Percentiles rank a stretch among this genome's conserved stretches.
phyloP scores from a whole-genome alignment of 2,113 vertebrate genomes.

The Seriola quinqueradiata region DNA sequence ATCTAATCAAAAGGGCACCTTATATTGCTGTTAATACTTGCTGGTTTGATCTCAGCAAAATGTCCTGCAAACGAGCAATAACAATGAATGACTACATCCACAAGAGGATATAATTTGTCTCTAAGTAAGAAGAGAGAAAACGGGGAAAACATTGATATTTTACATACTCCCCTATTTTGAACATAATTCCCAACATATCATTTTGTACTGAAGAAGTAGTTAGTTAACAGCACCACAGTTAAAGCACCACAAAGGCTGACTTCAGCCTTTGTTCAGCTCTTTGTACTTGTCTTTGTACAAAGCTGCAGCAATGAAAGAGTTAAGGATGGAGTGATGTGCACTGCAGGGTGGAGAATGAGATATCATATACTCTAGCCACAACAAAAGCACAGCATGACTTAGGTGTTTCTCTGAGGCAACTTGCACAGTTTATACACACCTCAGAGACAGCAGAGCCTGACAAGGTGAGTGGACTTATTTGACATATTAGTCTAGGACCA shows the following conservation, averaged over 20 bases:
- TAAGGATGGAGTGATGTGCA: slow-evolving; percentile 72
- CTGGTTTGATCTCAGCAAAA: background rate
- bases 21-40: background rate
- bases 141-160: background rate
- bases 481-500: background rate
- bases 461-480: slow-evolving; percentile 67
- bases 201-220: background rate
- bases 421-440: slow-evolving; percentile 34
- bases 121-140: background rate
- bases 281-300: background rate
- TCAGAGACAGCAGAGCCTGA: slow-evolving; percentile 41
- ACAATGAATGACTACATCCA: too few species aligned
- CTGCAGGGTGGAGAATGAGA: slow-evolving; percentile 64
- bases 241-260: background rate
- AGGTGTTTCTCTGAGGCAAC: slow-evolving; percentile 57
- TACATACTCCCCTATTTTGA: background rate
- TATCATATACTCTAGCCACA: slow-evolving; percentile 55
- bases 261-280: background rate
- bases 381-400: slow-evolving; percentile 64
- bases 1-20: too few species aligned
- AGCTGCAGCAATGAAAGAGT: slow-evolving; percentile 68
- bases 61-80: too few species aligned
- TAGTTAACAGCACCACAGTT: background rate
- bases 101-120: background rate
- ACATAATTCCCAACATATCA: background rate